Evolutionary conservation across 2,113 vertebrate species (phyloP).

Genomic region (Mystacornis crossleyi): DNA sequence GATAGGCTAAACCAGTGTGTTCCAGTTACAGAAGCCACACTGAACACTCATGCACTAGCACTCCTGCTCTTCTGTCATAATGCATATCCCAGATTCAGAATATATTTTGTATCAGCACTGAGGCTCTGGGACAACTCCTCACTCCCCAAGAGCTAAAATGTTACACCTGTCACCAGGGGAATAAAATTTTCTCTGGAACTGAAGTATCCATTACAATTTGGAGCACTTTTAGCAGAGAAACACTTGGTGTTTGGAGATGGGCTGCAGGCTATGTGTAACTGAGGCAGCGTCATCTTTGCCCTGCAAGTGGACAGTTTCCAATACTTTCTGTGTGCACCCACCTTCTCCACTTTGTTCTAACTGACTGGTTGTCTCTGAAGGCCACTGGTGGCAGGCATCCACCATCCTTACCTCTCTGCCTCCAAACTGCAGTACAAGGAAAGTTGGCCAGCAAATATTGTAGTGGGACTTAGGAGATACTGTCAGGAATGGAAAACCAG

Average conservation of each 20-base stretch:
- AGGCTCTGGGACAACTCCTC: not conserved
- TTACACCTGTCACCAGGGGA: not conserved
- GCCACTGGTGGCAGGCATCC: too few species aligned
- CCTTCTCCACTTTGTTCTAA: not conserved
- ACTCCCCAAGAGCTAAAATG: not conserved
- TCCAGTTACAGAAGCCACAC: not conserved
- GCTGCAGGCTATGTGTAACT: not conserved
- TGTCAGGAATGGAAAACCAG: not conserved
- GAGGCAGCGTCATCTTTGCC: not conserved
- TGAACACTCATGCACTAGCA: accelerated
- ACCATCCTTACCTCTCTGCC: not conserved
- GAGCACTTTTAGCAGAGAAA: not conserved
- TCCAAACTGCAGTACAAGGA: not conserved
- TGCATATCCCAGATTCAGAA: not conserved
- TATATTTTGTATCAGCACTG: not conserved
- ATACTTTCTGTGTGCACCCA: not conserved
- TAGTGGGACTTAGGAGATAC: not conserved
- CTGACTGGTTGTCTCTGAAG: not conserved
- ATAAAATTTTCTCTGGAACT: not conserved
- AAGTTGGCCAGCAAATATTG: not conserved
- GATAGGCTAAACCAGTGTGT: not conserved
- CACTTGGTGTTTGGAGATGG: not conserved
- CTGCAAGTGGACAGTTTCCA: not conserved
- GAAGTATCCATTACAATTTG: not conserved
- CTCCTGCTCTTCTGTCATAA: not conserved